Evolutionary conservation across 2,797 vertebrate genomes (phyloP).

Genomic region (Phaenicophaeus curvirostris): DNA sequence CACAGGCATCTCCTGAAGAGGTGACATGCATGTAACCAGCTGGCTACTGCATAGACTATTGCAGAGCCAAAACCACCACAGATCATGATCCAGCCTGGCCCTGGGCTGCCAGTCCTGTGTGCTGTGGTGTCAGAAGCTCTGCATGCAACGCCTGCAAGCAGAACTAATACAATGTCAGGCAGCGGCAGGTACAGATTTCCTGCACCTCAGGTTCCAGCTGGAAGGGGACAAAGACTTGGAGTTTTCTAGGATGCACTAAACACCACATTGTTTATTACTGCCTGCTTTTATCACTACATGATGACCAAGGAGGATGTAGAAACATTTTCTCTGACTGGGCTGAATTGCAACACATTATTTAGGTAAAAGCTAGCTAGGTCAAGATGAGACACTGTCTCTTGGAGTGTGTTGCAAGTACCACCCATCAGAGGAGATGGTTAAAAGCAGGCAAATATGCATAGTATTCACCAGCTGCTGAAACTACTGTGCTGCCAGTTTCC

Average conservation of each 20-base stretch:
- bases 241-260: neutral
- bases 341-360: neutral
- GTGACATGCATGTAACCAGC: accelerated
- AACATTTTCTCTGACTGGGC: neutral
- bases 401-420: neutral
- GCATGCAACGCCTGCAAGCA: neutral
- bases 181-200: neutral
- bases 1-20: neutral
- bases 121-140: neutral
- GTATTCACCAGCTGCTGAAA: neutral
- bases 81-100: neutral
- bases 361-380: neutral
- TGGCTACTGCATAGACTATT: neutral
- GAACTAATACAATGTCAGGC: neutral
- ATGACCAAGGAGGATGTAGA: neutral
- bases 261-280: neutral
- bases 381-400: neutral
- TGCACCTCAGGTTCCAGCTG: neutral
- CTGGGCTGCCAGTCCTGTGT: neutral
- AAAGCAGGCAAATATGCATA: neutral
- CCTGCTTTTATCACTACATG: neutral
- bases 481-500: neutral
- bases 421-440: neutral
- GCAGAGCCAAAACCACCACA: neutral
- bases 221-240: neutral